Evolutionary conservation across 2,888 invertebrate species (phyloP).

Genomic region (Helleia helle): DNA sequence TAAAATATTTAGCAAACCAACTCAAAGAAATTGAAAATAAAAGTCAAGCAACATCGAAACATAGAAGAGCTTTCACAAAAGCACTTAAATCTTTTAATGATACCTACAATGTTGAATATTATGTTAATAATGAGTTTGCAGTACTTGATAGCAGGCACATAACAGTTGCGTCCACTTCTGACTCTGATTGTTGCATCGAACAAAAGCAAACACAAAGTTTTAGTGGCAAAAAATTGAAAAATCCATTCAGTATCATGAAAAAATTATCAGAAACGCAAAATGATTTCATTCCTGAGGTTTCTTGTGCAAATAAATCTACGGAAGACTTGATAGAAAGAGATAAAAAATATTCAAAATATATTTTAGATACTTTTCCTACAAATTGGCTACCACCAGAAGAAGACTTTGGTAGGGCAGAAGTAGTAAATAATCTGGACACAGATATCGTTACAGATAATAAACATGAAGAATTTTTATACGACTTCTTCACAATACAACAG

Average conservation of each 20-base stretch:
- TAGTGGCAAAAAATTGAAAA: conserved; percentile 38
- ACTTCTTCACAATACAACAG: conserved; percentile 35
- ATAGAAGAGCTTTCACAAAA: conserved; percentile 46
- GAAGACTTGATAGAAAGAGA: conserved; percentile 12
- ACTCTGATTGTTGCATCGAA: conserved; percentile 41
- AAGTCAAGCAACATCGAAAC: conserved; percentile 33
- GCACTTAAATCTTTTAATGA: conserved; percentile 52
- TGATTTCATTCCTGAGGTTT: conserved; percentile 11
- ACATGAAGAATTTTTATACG: conserved; percentile 39
- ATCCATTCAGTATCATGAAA: conserved; percentile 54
- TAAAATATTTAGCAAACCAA: conserved; percentile 38
- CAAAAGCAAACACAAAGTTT: conserved; percentile 29
- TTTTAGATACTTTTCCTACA: conserved; percentile 29
- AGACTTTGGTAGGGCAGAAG: conserved; percentile 51
- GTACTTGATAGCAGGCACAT: conserved; percentile 40
- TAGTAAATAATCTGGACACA: conserved; percentile 26
- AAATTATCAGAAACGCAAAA: conserved; percentile 32
- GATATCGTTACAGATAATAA: conserved; percentile 28
- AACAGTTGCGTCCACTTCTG: conserved; percentile 37
- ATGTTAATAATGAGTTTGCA: conserved; percentile 37
- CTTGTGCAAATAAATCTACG: conserved; percentile 11
- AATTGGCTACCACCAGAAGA: conserved; percentile 42
- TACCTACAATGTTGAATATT: conserved; percentile 46
- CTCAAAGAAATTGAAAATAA: conserved; percentile 37
- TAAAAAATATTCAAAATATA: conserved; percentile 23